A percentile compares a stretch with the other conserved stretches of the same genome.
Evolutionary conservation across 1,140 invertebrate species (phyloP).

Genomic region (Mylabris phalerata): DNA sequence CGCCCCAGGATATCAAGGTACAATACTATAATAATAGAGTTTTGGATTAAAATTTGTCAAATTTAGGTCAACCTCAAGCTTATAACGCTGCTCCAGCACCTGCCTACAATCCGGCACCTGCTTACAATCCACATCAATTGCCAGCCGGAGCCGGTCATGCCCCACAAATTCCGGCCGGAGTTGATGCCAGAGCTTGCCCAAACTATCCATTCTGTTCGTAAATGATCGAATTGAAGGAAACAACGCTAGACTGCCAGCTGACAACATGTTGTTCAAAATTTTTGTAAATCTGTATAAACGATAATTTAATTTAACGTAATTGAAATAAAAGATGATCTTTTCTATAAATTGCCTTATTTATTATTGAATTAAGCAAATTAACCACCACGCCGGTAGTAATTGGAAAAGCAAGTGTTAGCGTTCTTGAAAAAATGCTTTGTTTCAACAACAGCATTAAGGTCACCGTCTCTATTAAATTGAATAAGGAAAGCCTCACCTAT

Average conservation of each 20-base stretch:
- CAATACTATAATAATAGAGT: not conserved
- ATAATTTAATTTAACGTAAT: constrained; percentile 16
- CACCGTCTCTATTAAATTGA: constrained; percentile 26
- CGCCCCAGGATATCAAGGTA: constrained; percentile 28
- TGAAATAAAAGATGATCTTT: not conserved
- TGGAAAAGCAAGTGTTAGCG: constrained; percentile 11
- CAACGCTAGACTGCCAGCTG: constrained; percentile 32
- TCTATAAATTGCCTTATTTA: too few species aligned
- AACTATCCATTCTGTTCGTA: constrained; percentile 54
- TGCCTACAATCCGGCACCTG: constrained; percentile 17
- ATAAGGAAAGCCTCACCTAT: constrained; percentile 35
- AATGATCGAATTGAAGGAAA: constrained; percentile 15
- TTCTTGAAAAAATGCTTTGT: constrained; percentile 19
- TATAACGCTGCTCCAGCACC: constrained; percentile 11
- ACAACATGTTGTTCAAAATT: constrained; percentile 31
- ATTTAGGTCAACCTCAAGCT: too few species aligned
- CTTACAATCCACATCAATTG: constrained; percentile 16
- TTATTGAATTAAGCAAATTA: not conserved
- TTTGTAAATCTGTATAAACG: constrained; percentile 16
- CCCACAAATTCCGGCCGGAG: constrained; percentile 46
- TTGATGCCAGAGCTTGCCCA: constrained; percentile 48
- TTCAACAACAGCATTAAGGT: constrained; percentile 23
- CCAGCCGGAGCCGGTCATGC: constrained; percentile 25
- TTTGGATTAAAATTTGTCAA: not conserved
- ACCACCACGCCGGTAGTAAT: not conserved